Conservation (phyloP, 2,888 invertebrate species). For the Ditylenchus weischeri region DNA sequence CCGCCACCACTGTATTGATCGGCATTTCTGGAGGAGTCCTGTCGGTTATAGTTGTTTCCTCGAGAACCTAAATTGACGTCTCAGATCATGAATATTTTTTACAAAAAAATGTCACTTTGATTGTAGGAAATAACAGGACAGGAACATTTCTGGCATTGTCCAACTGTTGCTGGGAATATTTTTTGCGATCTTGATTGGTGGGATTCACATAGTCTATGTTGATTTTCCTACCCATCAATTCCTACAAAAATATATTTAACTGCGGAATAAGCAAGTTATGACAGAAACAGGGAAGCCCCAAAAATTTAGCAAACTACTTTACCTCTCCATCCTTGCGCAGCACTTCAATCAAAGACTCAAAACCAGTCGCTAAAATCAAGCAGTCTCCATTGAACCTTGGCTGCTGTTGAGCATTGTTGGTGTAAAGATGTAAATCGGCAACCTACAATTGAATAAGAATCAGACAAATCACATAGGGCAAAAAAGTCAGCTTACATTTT, state of each 20-base stretch:
- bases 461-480: neutral
- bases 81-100: neutral
- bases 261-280: too few species aligned
- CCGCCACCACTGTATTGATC: neutral
- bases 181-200: neutral
- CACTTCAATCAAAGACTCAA: slow-evolving; percentile 19
- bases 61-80: neutral
- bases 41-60: neutral
- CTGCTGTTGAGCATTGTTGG: neutral
- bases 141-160: slow-evolving; percentile 5
- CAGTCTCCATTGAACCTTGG: neutral
- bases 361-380: slow-evolving; percentile 12
- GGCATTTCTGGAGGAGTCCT: neutral
- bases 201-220: slow-evolving; percentile 1
- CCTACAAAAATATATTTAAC: neutral
- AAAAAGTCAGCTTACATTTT: slow-evolving; percentile 17
- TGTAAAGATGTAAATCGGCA: slow-evolving; percentile 15
- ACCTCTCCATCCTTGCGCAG: slow-evolving; percentile 22
- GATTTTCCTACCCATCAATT: neutral
- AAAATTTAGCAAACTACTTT: too few species aligned
- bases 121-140: neutral
- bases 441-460: slow-evolving; percentile 12
- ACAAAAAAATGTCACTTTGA: neutral
- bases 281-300: too few species aligned
- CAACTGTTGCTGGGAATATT: slow-evolving; percentile 2